Evolutionary conservation across 2,113 vertebrate genomes (phyloP), one percentile per base, ranked within the genome.

Genomic region (Siphamia tubifer): DNA sequence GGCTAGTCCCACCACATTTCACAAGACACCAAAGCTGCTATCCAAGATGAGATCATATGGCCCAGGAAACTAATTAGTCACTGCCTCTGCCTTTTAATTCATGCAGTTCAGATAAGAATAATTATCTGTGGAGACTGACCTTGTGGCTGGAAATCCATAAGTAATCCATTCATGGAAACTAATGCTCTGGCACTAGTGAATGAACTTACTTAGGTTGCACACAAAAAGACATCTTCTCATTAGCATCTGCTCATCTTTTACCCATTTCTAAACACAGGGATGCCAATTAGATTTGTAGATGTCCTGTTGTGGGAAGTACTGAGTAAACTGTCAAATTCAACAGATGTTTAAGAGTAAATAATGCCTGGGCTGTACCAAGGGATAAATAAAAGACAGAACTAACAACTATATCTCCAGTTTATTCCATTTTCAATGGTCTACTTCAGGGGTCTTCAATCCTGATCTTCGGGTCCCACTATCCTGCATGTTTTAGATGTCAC

Each of bases 141-240:
- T 68, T 12, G 1, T 34, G 3, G 28, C 16, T 52, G 36, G 19
- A 11, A 45, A 69, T 27, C 44, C 34, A 42, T 10, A 68, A 8
- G 40, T 69, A 38, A 85, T 80, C 57, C 24, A 4, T 48, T 77
- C 68, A 71, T n/a, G 30, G 63, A 79, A 68, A 45, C 68, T 75
- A 72, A 60, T 32, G 51, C 27, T 36, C 45, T n/a, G 19, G 54
- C 36, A 53, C 28, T 17, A 35, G 32, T 20, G n/a, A 23, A 68
- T 74, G 72, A 79, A 54, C 66, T n/a, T n/a, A 45, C 69, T 83
- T 83, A 85, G 11, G 8, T 12, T 4, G 13, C 23, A 58, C 21
- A 51, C 12, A 52, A 16, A 51, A 24, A 72, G 24, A 63, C 40
- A 19, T 35, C 66, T 53, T 27, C 40, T 13, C 30, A 49, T 54